Evolutionary conservation across 2,113 vertebrate genomes (phyloP).

Genomic region (Marcusenius ussheri): DNA sequence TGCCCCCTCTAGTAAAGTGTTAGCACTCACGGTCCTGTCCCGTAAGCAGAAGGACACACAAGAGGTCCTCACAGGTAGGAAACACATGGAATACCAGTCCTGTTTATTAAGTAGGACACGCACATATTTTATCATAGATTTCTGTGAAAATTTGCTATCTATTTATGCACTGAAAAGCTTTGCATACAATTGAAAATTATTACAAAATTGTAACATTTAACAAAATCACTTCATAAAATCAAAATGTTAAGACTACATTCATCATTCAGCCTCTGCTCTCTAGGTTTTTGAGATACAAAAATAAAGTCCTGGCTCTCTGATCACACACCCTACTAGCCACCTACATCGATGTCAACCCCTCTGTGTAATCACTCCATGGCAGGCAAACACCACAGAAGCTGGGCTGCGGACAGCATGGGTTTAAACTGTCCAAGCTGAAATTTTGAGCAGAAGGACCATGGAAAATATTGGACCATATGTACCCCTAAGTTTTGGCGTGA

Average conservation of each 20-base stretch:
- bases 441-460: not conserved
- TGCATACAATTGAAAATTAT: not conserved
- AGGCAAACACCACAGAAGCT: not conserved
- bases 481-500: conserved; percentile 35
- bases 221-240: not conserved
- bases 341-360: not conserved
- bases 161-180: not conserved
- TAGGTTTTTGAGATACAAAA: not conserved
- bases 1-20: too few relatives aligned
- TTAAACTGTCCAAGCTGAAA: not conserved
- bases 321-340: not conserved
- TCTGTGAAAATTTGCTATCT: not conserved
- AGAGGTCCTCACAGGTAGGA: not conserved
- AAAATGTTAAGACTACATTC: not conserved
- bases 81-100: not conserved
- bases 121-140: not conserved
- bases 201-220: not conserved
- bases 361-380: not conserved
- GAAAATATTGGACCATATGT: conserved; percentile 24
- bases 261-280: not conserved
- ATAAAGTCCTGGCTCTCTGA: not conserved
- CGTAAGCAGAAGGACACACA: not conserved
- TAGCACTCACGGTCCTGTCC: too few relatives aligned
- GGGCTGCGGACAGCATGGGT: not conserved
- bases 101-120: not conserved